Evolutionary conservation across 2,888 invertebrate species (phyloP).

Genomic region (Hypena proboscidalis): DNA sequence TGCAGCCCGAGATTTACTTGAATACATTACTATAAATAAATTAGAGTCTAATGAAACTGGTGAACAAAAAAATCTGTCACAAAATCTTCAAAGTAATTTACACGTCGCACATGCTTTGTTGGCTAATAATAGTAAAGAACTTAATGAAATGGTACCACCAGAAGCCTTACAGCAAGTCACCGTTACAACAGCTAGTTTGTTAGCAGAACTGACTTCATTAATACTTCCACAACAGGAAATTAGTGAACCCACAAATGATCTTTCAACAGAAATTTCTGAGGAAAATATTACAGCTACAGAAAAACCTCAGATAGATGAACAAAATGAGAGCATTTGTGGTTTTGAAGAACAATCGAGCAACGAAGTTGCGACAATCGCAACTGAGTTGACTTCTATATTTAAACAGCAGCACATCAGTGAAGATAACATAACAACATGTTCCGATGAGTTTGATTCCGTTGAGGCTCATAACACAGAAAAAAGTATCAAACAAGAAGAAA

Average conservation of each 20-base stretch:
- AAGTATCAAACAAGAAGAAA: too few relatives aligned
- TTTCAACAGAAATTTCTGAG: background rate
- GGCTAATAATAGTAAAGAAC: conserved; percentile 32
- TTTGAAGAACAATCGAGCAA: too few relatives aligned
- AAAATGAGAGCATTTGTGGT: too few relatives aligned
- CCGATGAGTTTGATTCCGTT: too few relatives aligned
- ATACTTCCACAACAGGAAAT: background rate
- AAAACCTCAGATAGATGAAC: too few relatives aligned
- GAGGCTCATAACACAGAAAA: too few relatives aligned
- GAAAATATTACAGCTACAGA: background rate
- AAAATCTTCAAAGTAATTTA: conserved; percentile 35
- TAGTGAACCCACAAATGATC: background rate
- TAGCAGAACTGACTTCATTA: conserved; percentile 13
- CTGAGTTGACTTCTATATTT: too few relatives aligned
- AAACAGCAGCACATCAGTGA: too few relatives aligned
- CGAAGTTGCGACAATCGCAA: too few relatives aligned
- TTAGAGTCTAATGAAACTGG: background rate
- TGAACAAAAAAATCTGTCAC: conserved; percentile 4
- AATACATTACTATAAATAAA: conserved; percentile 27
- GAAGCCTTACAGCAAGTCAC: conserved; percentile 35
- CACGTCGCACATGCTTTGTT: conserved; percentile 35
- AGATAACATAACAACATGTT: too few relatives aligned
- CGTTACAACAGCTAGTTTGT: conserved; percentile 37
- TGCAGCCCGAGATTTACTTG: conserved; percentile 44
- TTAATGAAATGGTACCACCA: conserved; percentile 21